Conservation (phyloP, 2,113 vertebrate species). For the Nematolebias whitei region DNA sequence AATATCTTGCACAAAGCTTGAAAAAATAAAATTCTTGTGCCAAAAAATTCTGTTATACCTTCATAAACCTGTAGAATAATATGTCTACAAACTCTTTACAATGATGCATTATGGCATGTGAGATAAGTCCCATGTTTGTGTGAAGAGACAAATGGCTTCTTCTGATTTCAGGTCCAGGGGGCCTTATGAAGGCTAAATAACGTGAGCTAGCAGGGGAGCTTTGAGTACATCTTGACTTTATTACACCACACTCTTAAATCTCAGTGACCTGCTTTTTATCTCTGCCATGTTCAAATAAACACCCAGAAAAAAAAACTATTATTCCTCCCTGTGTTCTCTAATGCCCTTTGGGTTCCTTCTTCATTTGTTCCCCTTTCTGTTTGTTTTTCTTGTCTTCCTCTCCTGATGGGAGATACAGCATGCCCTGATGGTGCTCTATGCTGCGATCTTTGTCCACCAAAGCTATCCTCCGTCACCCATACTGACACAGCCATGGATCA, state of each 20-base stretch:
- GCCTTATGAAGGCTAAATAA: slow-evolving; percentile 49
- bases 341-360: slow-evolving; percentile 57
- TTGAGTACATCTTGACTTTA: slow-evolving; percentile 75
- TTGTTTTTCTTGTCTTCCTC: slow-evolving; percentile 65
- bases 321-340: slow-evolving; percentile 60
- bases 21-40: too few species aligned
- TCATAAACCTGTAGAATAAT: too few species aligned
- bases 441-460: slow-evolving; percentile 28
- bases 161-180: slow-evolving; percentile 51
- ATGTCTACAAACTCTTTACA: background rate
- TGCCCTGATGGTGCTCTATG: slow-evolving; percentile 45
- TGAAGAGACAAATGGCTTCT: slow-evolving; percentile 46
- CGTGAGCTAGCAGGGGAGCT: slow-evolving; percentile 57
- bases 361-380: slow-evolving; percentile 56
- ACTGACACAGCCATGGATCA: slow-evolving; percentile 3
- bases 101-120: slow-evolving; percentile 25
- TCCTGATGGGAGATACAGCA: slow-evolving; percentile 54
- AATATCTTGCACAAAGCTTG: too few species aligned
- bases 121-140: slow-evolving; percentile 11
- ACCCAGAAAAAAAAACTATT: slow-evolving; percentile 69
- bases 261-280: slow-evolving; percentile 63
- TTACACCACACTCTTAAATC: slow-evolving; percentile 65
- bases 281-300: slow-evolving; percentile 76
- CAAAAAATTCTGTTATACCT: too few species aligned
- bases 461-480: slow-evolving; percentile 8